Conservation (phyloP, 2,797 vertebrate genomes). For the Catamblyrhynchus diadema region DNA sequence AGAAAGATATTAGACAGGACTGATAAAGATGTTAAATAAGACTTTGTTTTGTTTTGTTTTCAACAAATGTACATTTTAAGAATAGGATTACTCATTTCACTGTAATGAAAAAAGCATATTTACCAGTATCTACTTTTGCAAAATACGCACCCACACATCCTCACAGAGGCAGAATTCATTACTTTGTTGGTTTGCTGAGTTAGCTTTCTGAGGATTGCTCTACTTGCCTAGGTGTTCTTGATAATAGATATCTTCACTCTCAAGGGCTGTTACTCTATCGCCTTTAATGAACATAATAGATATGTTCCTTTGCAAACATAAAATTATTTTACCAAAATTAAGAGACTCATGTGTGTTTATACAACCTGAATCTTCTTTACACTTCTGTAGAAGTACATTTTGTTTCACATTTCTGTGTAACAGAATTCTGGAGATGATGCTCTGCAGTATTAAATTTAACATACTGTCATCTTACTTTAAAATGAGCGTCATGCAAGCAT, state of each 20-base stretch:
- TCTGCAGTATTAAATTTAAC: background rate
- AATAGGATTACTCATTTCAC: background rate
- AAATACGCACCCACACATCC: background rate
- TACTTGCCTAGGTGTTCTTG: background rate
- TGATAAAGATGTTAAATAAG: background rate
- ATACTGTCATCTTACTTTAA: background rate
- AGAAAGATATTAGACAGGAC: background rate
- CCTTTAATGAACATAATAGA: constrained; percentile 1
- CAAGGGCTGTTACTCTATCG: background rate
- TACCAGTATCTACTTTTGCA: background rate
- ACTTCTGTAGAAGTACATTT: background rate
- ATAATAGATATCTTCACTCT: background rate
- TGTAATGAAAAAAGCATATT: background rate
- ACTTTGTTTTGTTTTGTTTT: background rate
- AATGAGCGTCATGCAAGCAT: background rate
- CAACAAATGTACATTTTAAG: background rate
- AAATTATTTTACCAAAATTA: background rate
- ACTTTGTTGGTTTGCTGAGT: background rate
- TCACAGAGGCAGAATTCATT: background rate
- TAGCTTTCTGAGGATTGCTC: background rate
- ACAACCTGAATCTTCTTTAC: background rate
- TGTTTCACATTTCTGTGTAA: background rate
- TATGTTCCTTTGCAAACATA: background rate
- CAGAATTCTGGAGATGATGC: background rate
- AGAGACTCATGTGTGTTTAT: background rate